Percentiles rank a stretch among this genome's conserved stretches.
Conservation (phyloP, 2,797 vertebrate genomes). For the Melopsittacus undulatus region DNA sequence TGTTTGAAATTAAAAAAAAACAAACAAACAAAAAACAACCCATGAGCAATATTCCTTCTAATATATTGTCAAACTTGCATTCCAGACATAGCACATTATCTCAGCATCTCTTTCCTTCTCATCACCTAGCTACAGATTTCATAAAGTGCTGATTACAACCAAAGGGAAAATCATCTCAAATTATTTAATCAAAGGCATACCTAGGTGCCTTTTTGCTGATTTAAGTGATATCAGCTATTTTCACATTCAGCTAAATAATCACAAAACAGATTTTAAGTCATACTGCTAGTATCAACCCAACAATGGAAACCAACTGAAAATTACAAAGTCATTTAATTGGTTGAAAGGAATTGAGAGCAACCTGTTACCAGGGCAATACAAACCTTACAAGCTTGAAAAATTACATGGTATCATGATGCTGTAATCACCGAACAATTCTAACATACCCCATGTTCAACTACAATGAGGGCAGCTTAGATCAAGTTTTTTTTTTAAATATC, state of each 20-base stretch:
- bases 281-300: not conserved
- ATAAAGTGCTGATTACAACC: not conserved
- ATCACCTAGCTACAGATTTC: not conserved
- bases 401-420: not conserved
- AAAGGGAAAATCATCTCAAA: not conserved
- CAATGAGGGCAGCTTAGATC: not conserved
- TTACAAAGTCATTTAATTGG: not conserved
- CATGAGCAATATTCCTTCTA: not conserved
- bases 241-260: not conserved
- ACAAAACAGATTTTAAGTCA: not conserved
- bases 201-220: not conserved
- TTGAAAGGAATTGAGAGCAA: not conserved
- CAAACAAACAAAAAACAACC: not conserved
- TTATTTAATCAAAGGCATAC: not conserved
- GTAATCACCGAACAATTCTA: not conserved
- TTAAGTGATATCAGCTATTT: not conserved
- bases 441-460: not conserved
- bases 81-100: not conserved
- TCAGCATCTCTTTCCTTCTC: not conserved
- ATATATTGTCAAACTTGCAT: not conserved
- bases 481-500: not conserved
- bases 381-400: not conserved
- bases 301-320: not conserved
- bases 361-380: conserved; percentile 9
- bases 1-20: not conserved